phyloP scores from a whole-genome alignment of 2,797 vertebrate species.

The Myotis myotis region DNA sequence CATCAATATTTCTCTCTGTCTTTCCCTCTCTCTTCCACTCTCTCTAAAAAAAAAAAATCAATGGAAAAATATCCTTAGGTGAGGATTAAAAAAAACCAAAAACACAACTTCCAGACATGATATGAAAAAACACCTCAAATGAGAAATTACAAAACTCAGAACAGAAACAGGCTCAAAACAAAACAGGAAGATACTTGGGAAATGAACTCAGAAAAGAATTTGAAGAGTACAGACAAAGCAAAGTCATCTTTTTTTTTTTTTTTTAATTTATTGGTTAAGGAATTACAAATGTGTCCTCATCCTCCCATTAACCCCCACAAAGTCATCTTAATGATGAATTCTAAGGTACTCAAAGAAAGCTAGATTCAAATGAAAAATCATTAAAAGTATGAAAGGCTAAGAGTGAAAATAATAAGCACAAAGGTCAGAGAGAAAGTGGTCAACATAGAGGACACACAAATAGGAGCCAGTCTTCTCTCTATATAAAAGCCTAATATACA shows the following conservation, averaged over 20 bases:
- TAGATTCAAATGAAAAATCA: not conserved
- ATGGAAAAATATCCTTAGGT: too few relatives aligned
- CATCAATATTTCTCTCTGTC: too few relatives aligned
- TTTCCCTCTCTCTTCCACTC: too few relatives aligned
- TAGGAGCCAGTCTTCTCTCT: not conserved
- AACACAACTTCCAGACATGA: not conserved
- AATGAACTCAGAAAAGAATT: not conserved
- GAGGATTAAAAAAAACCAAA: too few relatives aligned
- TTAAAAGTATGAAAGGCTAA: not conserved
- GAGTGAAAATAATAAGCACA: not conserved
- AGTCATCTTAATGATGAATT: too few relatives aligned
- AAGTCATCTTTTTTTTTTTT: not conserved
- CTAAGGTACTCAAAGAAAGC: not conserved
- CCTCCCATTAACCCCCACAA: too few relatives aligned
- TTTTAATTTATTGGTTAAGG: too few relatives aligned
- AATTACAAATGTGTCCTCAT: too few relatives aligned
- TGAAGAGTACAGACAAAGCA: not conserved
- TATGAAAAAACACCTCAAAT: not conserved
- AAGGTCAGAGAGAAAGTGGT: not conserved
- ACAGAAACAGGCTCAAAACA: not conserved
- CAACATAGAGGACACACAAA: not conserved
- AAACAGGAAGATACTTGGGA: not conserved
- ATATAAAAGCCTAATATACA: too few relatives aligned
- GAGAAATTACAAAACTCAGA: constrained; percentile 13
- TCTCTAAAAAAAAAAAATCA: too few relatives aligned